Conservation (phyloP, 2,797 vertebrate species). For the Anabas testudineus region DNA sequence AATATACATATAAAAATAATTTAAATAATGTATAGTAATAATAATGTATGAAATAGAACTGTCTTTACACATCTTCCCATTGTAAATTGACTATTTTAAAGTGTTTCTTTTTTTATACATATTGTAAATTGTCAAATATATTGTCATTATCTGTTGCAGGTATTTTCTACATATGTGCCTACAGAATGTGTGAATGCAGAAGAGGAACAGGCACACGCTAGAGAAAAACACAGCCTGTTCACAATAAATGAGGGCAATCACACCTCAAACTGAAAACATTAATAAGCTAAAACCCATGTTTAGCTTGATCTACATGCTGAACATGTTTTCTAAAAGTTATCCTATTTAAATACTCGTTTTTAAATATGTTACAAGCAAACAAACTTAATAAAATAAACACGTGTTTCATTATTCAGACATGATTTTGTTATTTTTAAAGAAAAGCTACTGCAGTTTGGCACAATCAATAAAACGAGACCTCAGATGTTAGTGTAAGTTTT, state of each 20-base stretch:
- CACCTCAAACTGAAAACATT: constrained; percentile 31
- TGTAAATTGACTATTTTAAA: neutral
- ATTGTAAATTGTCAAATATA: neutral
- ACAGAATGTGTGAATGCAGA: constrained; percentile 89
- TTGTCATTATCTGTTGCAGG: constrained; percentile 76
- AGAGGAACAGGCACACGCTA: constrained; percentile 83
- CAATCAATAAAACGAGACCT: constrained; percentile 60
- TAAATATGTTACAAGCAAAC: constrained; percentile 16
- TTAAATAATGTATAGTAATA: too few species aligned
- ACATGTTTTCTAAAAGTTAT: constrained; percentile 31
- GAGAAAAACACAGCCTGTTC: constrained; percentile 34
- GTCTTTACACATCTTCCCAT: neutral
- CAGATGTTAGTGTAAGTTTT: constrained; percentile 18
- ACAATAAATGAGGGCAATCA: constrained; percentile 19
- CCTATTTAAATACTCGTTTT: constrained; percentile 17
- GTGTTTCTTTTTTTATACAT: neutral
- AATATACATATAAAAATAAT: too few species aligned
- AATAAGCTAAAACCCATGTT: constrained; percentile 17
- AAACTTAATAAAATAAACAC: constrained; percentile 27
- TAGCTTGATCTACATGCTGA: constrained; percentile 53
- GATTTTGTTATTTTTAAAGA: neutral
- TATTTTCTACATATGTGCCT: constrained; percentile 92
- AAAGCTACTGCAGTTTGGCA: constrained; percentile 29
- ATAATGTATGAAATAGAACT: too few species aligned
- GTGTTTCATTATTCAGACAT: constrained; percentile 10